A percentile compares a stretch with the other conserved stretches of the same genome.
These are phyloP conservation scores for Halictus ligatus DNA, from an alignment of 2,888 invertebrate species.

Conservation along the genomic window DNA sequence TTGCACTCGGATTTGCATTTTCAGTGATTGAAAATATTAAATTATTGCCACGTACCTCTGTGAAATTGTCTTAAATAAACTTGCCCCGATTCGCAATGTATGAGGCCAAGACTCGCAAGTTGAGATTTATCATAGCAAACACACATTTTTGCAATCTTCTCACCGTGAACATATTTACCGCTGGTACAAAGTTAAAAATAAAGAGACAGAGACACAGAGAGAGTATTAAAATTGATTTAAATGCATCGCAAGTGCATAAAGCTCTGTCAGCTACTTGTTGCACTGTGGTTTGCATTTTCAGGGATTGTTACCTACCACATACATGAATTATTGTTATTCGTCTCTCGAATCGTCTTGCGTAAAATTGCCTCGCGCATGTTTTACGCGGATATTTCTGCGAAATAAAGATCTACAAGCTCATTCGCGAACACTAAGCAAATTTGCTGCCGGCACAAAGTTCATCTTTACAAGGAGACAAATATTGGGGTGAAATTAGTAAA, in stretches of 20 bases:
- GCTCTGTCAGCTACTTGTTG: not conserved
- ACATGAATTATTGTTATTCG: not conserved
- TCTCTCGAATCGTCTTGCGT: not conserved
- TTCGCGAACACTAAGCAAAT: too few species aligned
- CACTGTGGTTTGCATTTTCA: not conserved
- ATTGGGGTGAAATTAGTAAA: not conserved
- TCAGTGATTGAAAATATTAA: not conserved
- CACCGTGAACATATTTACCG: not conserved
- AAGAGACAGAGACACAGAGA: not conserved
- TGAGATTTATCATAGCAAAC: not conserved
- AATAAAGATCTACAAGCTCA: not conserved
- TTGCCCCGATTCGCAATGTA: not conserved
- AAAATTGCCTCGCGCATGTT: not conserved
- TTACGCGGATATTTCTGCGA: not conserved
- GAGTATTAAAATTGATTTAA: not conserved
- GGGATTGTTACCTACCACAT: not conserved
- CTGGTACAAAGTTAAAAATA: not conserved
- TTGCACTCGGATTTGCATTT: not conserved
- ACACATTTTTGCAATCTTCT: not conserved
- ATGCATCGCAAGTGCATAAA: not conserved
- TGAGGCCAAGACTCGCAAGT: not conserved
- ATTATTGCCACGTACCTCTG: not conserved
- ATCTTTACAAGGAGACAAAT: not conserved
- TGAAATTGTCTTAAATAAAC: conserved; percentile 1
- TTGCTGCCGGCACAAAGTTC: not conserved